Percentiles rank a stretch among this genome's conserved stretches.
Conservation (phyloP, 2,113 vertebrate species). For the Nothoprocta pentlandii region DNA sequence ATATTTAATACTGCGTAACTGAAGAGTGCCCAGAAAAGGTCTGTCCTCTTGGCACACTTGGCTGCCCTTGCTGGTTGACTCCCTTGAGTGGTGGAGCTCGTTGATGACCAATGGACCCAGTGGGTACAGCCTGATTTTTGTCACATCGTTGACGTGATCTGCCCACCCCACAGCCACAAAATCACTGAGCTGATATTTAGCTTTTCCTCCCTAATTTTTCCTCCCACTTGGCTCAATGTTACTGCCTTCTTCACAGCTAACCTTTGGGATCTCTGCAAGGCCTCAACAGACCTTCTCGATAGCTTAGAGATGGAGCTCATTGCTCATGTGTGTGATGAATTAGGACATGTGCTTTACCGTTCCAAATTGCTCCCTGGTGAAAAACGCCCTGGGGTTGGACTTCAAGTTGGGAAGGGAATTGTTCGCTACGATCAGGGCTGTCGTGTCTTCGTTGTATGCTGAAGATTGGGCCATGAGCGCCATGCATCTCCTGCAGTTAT, state of each 20-base stretch:
- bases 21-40: neutral
- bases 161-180: neutral
- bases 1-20: neutral
- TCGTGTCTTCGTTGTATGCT: constrained; percentile 60
- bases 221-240: neutral
- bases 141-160: neutral
- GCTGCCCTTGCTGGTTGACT: neutral
- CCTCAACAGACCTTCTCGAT: neutral
- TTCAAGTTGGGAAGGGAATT: constrained; percentile 37
- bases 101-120: neutral
- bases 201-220: neutral
- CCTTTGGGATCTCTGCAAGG: neutral
- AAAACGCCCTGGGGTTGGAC: neutral
- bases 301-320: neutral
- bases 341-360: neutral
- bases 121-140: neutral
- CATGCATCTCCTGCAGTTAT: neutral
- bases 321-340: no score
- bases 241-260: neutral
- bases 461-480: constrained; percentile 42
- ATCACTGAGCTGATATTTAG: neutral
- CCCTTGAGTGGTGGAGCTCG: neutral
- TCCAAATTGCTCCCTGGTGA: neutral
- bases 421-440: constrained; percentile 57
- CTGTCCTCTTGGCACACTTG: neutral